Conservation (phyloP, 2,797 vertebrate genomes). For the Lerista edwardsae region DNA sequence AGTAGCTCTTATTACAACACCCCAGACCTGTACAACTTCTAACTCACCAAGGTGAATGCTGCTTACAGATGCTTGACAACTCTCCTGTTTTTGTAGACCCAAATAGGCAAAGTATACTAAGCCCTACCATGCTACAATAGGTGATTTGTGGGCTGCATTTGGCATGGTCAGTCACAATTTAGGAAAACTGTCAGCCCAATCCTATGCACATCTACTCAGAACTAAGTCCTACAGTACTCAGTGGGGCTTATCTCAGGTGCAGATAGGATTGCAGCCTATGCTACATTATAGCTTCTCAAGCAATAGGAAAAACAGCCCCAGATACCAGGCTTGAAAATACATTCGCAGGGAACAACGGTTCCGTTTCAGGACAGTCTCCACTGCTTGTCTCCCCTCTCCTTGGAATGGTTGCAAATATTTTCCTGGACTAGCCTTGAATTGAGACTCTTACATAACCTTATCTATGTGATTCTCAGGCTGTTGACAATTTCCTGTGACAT, state of each 20-base stretch:
- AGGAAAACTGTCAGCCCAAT: too few relatives aligned
- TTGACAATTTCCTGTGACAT: slow-evolving; percentile 40
- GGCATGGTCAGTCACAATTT: neutral
- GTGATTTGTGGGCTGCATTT: neutral
- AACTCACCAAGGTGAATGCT: neutral
- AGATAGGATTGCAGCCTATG: neutral
- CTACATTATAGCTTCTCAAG: neutral
- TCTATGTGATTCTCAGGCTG: slow-evolving; percentile 16
- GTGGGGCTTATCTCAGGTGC: too few relatives aligned
- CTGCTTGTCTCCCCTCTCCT: neutral
- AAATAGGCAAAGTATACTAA: neutral
- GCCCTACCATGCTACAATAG: neutral
- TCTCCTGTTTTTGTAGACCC: neutral
- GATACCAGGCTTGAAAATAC: neutral
- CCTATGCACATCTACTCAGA: too few relatives aligned
- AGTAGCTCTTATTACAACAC: neutral
- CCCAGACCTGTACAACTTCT: neutral
- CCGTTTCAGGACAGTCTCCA: neutral
- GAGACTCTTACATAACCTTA: slow-evolving; percentile 9
- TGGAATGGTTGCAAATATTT: slow-evolving; percentile 28
- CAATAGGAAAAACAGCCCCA: neutral
- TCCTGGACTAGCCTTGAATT: slow-evolving; percentile 15
- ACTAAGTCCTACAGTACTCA: too few relatives aligned
- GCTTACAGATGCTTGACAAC: neutral
- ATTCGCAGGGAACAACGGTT: neutral